Evolutionary conservation across 2,888 invertebrate species (phyloP), one percentile per base, ranked within the genome.

Genomic region (Psylliodes chrysocephalus): DNA sequence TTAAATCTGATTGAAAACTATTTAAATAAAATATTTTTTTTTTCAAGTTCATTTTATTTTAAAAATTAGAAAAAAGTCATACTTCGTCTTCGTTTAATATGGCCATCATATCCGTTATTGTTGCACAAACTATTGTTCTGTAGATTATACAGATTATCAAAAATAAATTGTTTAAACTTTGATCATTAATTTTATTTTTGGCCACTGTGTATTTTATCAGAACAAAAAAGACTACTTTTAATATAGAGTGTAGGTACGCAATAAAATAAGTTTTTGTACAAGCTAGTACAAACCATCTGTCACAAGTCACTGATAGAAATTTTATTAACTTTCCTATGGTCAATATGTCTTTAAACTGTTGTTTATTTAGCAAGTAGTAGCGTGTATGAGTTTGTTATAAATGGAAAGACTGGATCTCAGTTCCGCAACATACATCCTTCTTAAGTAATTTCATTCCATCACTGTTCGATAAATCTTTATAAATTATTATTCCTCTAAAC

Each of bases 381-480:
- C 53, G 44, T 38, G 56, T 56, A 46, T 55, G 57, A 44, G 51
- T 54, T 47, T 60, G 57, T 59, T 72, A 66, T 72, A 72, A 72
- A 73, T 72, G 71, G 72, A 51, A 70, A 71, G 68, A 72, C 73
- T 40, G 67, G 70, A 70, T 70, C 42, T 64, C 61, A 71, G 46
- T 46, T 46, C 46, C 46, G 46, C 25, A 46, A 46, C 46, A 22
- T 70, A 64, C 67, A 72, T 71, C 68, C 72, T 67, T 73, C 70
- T 71, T 72, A 64, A 70, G 70, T 69, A 67, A 69, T 66, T 68
- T 56, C 67, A 68, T 70, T 67, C 65, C 68, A 66, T 70, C 69
- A 68, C 59, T 64, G 64, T 63, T 53, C 71, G 59, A 70, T 73
- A 72, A 73, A 73, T 73, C 71, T 71, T 70, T 66, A 68, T 68